These are phyloP conservation scores for Pyrrhia umbra DNA, from an alignment of 2,888 invertebrate species.

Conservation along the genomic window DNA sequence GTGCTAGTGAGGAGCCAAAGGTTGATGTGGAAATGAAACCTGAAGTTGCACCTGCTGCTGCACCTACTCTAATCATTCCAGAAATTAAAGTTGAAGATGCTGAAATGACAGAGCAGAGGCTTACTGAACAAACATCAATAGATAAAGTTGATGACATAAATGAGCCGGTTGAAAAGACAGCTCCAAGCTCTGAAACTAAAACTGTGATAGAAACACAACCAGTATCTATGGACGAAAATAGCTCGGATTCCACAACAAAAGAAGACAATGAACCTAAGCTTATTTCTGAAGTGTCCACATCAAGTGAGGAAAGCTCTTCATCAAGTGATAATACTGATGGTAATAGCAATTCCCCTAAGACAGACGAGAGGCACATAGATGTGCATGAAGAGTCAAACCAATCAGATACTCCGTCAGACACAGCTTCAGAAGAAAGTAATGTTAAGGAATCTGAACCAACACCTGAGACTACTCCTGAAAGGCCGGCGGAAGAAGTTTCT, in stretches of 20 bases:
- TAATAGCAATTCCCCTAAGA: conserved; percentile 85
- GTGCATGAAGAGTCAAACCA: conserved; percentile 75
- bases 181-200: conserved; percentile 59
- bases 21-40: conserved; percentile 76
- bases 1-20: conserved; percentile 66
- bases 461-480: conserved; percentile 42
- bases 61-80: conserved; percentile 75
- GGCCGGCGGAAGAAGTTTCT: conserved; percentile 55
- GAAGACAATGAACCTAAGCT: conserved; percentile 80
- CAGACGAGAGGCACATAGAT: conserved; percentile 75
- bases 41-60: conserved; percentile 59
- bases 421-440: conserved; percentile 54
- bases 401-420: conserved; percentile 62
- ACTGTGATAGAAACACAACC: conserved; percentile 66
- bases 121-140: conserved; percentile 72
- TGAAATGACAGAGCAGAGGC: conserved; percentile 83
- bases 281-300: conserved; percentile 80
- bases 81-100: conserved; percentile 86
- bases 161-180: conserved; percentile 61
- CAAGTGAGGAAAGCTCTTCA: conserved; percentile 86
- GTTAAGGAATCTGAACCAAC: conserved; percentile 57
- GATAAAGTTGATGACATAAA: conserved; percentile 63
- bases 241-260: conserved; percentile 80
- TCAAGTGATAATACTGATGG: conserved; percentile 87
- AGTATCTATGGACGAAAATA: conserved; percentile 77